Conservation (phyloP, 2,888 invertebrate genomes). For the Conistra vaccinii region DNA sequence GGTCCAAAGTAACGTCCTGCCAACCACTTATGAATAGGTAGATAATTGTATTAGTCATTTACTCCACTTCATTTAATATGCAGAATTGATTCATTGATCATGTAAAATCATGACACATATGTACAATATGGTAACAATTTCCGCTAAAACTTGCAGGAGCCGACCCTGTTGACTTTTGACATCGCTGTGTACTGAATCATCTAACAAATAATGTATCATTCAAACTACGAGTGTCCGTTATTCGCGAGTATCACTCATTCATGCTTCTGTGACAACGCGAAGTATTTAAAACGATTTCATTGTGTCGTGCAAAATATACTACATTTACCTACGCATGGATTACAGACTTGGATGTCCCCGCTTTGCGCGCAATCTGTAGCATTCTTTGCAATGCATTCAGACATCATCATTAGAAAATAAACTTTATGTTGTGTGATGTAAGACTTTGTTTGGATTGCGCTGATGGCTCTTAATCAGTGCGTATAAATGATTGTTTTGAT, state of each 20-base stretch:
- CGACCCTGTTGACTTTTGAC: slow-evolving; percentile 75
- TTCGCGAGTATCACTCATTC: slow-evolving; percentile 74
- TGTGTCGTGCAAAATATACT: slow-evolving; percentile 68
- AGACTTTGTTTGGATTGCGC: slow-evolving; percentile 49
- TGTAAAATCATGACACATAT: slow-evolving; percentile 81
- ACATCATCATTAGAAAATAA: slow-evolving; percentile 44
- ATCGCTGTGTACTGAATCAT: slow-evolving; percentile 76
- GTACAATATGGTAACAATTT: slow-evolving; percentile 76
- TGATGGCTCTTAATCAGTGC: slow-evolving; percentile 64
- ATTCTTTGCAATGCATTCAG: slow-evolving; percentile 70
- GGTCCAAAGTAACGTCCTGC: slow-evolving; percentile 41
- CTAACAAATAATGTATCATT: slow-evolving; percentile 73
- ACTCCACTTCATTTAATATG: slow-evolving; percentile 66
- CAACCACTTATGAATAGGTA: slow-evolving; percentile 52
- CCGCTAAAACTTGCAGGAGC: slow-evolving; percentile 77
- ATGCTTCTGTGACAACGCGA: slow-evolving; percentile 56
- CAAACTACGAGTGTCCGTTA: slow-evolving; percentile 72
- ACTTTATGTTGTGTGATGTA: slow-evolving; percentile 40
- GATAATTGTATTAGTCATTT: slow-evolving; percentile 64
- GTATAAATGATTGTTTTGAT: slow-evolving; percentile 74
- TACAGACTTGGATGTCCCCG: slow-evolving; percentile 68
- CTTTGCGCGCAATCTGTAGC: slow-evolving; percentile 69
- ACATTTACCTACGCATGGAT: slow-evolving; percentile 66
- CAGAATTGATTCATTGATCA: slow-evolving; percentile 79
- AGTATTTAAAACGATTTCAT: slow-evolving; percentile 71